phyloP scores from a whole-genome alignment of 2,113 vertebrate genomes.

The Sander vitreus region DNA sequence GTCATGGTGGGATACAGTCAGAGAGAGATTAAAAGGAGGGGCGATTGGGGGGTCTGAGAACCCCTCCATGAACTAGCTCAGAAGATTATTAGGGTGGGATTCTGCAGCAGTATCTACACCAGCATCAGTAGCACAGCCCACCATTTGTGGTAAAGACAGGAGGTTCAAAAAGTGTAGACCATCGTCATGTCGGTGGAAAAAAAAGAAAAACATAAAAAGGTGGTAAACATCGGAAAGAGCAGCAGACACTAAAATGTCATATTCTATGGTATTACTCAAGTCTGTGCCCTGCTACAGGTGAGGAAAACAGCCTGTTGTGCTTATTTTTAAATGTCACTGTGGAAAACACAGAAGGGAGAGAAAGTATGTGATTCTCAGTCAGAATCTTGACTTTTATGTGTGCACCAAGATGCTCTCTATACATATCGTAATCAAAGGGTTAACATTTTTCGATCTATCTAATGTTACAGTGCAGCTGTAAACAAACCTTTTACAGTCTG shows the following conservation, averaged over 20 bases:
- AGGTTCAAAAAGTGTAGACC: constrained; percentile 22
- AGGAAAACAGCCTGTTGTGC: constrained; percentile 49
- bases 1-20: constrained; percentile 72
- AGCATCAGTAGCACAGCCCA: constrained; percentile 36
- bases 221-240: constrained; percentile 62
- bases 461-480: background rate
- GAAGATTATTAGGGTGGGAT: constrained; percentile 16
- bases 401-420: background rate
- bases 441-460: background rate
- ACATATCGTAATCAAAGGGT: background rate
- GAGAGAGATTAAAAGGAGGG: constrained; percentile 48
- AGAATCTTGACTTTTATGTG: background rate
- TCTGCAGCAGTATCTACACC: background rate
- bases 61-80: constrained; percentile 11
- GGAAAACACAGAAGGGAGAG: constrained; percentile 44
- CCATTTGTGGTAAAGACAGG: background rate
- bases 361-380: constrained; percentile 28
- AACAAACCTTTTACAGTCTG: constrained; percentile 1
- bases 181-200: constrained; percentile 53
- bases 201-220: constrained; percentile 44
- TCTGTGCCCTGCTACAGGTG: constrained; percentile 55
- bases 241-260: constrained; percentile 54
- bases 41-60: constrained; percentile 37
- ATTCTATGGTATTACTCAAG: constrained; percentile 27
- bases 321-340: constrained; percentile 70